These are phyloP conservation scores for Halcyon badia DNA, from an alignment of 2,797 vertebrate genomes.

Conservation along the genomic window DNA sequence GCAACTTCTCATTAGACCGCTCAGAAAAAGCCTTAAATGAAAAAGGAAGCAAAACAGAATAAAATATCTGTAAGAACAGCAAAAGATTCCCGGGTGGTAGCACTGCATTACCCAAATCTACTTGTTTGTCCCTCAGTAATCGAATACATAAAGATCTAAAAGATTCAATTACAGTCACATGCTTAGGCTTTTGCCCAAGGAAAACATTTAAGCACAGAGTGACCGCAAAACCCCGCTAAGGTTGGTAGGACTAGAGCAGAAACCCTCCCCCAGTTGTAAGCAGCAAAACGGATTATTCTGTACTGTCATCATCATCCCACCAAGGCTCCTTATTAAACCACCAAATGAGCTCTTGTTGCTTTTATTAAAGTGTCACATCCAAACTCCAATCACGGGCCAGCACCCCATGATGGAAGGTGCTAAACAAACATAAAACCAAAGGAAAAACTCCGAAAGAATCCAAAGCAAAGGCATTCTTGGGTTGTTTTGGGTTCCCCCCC, in stretches of 20 bases:
- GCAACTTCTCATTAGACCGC: not conserved
- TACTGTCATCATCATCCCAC: not conserved
- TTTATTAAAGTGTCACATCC: not conserved
- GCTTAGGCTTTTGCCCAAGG: not conserved
- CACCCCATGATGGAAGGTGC: not conserved
- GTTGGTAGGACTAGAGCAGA: not conserved
- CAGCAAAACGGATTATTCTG: not conserved
- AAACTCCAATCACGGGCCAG: not conserved
- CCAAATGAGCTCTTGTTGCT: not conserved
- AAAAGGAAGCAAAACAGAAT: not conserved
- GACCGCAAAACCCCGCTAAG: not conserved
- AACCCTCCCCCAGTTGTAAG: not conserved
- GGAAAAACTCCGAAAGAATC: not conserved
- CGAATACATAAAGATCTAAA: not conserved
- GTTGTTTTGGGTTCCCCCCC: too few species aligned
- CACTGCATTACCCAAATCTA: not conserved
- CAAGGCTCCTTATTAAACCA: not conserved
- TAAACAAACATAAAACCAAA: not conserved
- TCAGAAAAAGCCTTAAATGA: not conserved
- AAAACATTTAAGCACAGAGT: not conserved
- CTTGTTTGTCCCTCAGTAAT: not conserved
- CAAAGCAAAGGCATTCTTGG: not conserved
- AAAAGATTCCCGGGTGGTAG: not conserved
- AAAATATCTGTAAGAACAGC: not conserved
- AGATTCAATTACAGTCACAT: not conserved